These are phyloP conservation scores for Microplitis mediator DNA, from an alignment of 1,140 invertebrate species.

Conservation along the genomic window DNA sequence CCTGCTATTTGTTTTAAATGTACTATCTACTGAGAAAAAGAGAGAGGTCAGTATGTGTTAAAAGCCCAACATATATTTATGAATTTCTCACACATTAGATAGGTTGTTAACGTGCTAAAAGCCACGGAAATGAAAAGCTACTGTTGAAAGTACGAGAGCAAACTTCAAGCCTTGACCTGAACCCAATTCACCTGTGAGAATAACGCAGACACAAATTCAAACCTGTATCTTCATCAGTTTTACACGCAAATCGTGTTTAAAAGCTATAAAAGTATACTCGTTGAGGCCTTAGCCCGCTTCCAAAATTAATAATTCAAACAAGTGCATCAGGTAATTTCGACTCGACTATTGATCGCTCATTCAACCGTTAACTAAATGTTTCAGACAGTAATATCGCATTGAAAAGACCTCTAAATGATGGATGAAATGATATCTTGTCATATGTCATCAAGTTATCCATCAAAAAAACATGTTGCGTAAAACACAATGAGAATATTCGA, in stretches of 20 bases:
- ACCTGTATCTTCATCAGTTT: background rate
- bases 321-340: background rate
- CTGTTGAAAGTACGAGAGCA: background rate
- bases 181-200: conserved; percentile 9
- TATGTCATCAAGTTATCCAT: too few relatives aligned
- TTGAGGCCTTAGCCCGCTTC: conserved; percentile 6
- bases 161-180: conserved; percentile 17
- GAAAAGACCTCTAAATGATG: background rate
- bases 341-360: background rate
- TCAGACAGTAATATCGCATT: background rate
- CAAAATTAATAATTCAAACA: conserved; percentile 13
- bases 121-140: background rate
- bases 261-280: background rate
- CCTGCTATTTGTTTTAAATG: too few relatives aligned
- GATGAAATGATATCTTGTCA: too few relatives aligned
- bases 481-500: too few relatives aligned
- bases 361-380: background rate
- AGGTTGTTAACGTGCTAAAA: background rate
- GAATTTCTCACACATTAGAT: background rate
- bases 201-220: too few relatives aligned
- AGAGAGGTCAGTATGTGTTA: background rate
- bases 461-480: too few relatives aligned
- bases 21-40: too few relatives aligned
- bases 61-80: background rate
- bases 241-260: conserved; percentile 17